Evolutionary conservation across 1,140 invertebrate species (phyloP), one percentile per base, ranked within the genome.

Genomic region (Trichonephila inaurata): DNA sequence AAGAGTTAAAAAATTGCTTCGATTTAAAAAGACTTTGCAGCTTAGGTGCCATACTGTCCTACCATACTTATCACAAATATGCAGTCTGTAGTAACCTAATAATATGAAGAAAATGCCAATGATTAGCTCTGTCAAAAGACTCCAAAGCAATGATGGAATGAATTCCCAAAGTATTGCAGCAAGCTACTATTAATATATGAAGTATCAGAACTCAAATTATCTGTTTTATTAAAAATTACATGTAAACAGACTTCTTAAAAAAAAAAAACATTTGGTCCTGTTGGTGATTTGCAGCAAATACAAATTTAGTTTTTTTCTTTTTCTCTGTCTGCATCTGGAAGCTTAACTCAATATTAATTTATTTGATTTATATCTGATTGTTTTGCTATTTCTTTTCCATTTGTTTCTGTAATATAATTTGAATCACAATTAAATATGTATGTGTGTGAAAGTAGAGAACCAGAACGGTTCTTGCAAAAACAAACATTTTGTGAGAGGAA

Each of bases 1-100:
- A 94, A 94, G 77, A 94, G 92, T 92, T 95, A 89, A 95, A 51
- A 93, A 69, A 21, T 10, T 51, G n/a, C 21, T 60, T 83, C 19
- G 16, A 66, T 33, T 86, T 19, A 40, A 21, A 51, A 33, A 66
- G 77, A 85, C 51, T 61, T 87, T 72, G 83, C 83, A 86, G 66
- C 64, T 92, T 60, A 62, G 92, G 85, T 93, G 92, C 92, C 92
- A 93, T 93, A 92, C 62, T 66, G 33, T 86, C 18, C 62, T 85
- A 72, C 33, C 62, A 24, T 66, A 88, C 60, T 88, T 88, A 72
- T 21, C 44, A 89, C 83, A 85, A 24, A n/a, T 85, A 24, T 85
- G 60, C 58, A 60, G 24, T 60, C 21, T 60, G 51, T 85, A 61
- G 33, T 12, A 60, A n/a, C 12, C 16, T 60, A 51, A 19, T 61